These are phyloP conservation scores for Campoletis raptor DNA, from an alignment of 2,888 invertebrate species.

Conservation along the genomic window DNA sequence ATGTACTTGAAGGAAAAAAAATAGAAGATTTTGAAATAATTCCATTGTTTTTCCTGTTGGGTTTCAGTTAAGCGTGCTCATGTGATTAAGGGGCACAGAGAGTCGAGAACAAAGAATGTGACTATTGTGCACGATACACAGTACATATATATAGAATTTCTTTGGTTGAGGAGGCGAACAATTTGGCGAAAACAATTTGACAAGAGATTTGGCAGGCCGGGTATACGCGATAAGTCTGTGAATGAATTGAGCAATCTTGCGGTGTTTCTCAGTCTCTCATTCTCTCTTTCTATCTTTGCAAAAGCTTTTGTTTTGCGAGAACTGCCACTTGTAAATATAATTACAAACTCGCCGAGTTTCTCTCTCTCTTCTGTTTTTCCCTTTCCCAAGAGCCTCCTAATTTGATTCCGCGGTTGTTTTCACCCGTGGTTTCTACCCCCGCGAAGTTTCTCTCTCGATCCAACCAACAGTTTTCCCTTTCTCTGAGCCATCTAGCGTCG, in stretches of 20 bases:
- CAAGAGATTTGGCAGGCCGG: slow-evolving; percentile 67
- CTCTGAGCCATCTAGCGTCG: slow-evolving; percentile 66
- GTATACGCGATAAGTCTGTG: slow-evolving; percentile 76
- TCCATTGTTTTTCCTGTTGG: background rate
- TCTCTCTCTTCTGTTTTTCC: slow-evolving; percentile 47
- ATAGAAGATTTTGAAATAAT: background rate
- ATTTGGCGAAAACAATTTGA: slow-evolving; percentile 68
- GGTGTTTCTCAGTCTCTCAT: slow-evolving; percentile 65
- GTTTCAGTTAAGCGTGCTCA: background rate
- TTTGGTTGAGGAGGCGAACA: slow-evolving; percentile 29
- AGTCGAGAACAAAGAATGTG: background rate
- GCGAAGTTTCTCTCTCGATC: slow-evolving; percentile 47
- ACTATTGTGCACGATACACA: slow-evolving; percentile 17
- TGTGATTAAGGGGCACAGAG: slow-evolving; percentile 19
- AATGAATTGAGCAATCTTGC: slow-evolving; percentile 84
- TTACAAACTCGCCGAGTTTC: slow-evolving; percentile 77
- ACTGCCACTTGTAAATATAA: slow-evolving; percentile 85
- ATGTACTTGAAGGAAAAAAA: too few species aligned
- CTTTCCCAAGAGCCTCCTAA: slow-evolving; percentile 77
- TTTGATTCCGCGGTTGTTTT: slow-evolving; percentile 84
- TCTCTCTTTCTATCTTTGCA: slow-evolving; percentile 56
- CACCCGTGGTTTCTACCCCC: slow-evolving; percentile 74
- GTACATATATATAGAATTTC: slow-evolving; percentile 4
- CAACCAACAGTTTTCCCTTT: slow-evolving; percentile 57
- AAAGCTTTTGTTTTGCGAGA: slow-evolving; percentile 82